Evolutionary conservation across 2,797 vertebrate genomes (phyloP), one percentile per base, ranked within the genome.

Genomic region (Micromesistius poutassou): DNA sequence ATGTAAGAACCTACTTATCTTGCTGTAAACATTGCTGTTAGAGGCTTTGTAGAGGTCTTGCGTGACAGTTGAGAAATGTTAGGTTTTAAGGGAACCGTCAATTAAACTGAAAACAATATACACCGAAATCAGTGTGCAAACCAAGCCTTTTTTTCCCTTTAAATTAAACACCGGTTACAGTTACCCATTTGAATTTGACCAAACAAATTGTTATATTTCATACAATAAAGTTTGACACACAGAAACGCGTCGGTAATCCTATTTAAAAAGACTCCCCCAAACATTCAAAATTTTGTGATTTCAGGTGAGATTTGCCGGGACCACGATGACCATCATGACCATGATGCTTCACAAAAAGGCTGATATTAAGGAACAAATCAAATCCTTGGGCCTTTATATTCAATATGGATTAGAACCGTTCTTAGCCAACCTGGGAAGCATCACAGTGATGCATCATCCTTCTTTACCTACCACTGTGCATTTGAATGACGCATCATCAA

Each of bases 1-100:
- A 77, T 76, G 74, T 72, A 74, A 72, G 66, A 66, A 81, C 66
- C 42, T 42, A 55, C 36, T 46, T 42, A 38, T 14, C 25, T 31
- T 35, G 31, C 71, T 10, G 30, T 28, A 25, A 70, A 70, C 10
- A 28, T 50, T 50, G 19, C 46, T 22, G 14, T 71, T 31, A 2
- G 22, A 71, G 14, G 38, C 38, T 36, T 73, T 72, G 38, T 25
- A 74, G 36, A 74, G 10, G 38, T 46, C 12, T 46, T 42, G 38
- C 9, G 12, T 30, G 30, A 31, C 30, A 72, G 36, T 2, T 16
- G 42, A 74, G 38, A 19, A 7, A 55, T 19, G 46, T 22, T 22
- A 19, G 0, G 46, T 22, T 55, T 19, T 4, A 22, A 55, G 16
- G 46, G 46, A 55, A 55, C 46, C 3, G 46, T 19, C 16, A 55